Evolutionary conservation across 2,888 invertebrate genomes (phyloP).

Genomic region (Heliothis peltigera): DNA sequence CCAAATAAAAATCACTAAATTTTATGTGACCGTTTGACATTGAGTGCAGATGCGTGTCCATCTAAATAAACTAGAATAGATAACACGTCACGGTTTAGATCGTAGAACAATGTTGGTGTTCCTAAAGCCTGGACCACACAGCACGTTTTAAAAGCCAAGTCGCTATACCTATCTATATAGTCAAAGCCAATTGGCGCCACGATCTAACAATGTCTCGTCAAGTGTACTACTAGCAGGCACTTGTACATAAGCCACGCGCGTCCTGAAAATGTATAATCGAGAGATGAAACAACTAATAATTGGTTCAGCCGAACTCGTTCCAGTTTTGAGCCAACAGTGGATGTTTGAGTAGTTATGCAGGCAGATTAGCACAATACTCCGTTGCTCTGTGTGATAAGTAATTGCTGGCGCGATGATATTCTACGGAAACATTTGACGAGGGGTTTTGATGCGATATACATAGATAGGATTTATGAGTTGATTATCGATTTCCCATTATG

Average conservation of each 20-base stretch:
- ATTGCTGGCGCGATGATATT: conserved; percentile 8
- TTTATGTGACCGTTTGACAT: conserved; percentile 58
- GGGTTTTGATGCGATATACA: neutral
- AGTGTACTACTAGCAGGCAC: neutral
- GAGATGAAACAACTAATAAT: conserved; percentile 42
- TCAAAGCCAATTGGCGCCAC: neutral
- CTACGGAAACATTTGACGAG: neutral
- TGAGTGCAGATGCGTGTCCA: conserved; percentile 68
- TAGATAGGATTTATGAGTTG: neutral
- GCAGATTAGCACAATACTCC: conserved; percentile 5
- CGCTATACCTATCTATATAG: too few relatives aligned
- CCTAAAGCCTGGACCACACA: conserved; percentile 18
- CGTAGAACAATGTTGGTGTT: conserved; percentile 48
- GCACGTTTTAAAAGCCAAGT: too few relatives aligned
- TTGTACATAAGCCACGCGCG: neutral
- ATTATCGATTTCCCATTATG: too few relatives aligned
- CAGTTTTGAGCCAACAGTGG: conserved; percentile 31
- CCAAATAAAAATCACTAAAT: conserved; percentile 42
- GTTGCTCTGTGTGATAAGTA: conserved; percentile 3
- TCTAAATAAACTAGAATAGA: conserved; percentile 74
- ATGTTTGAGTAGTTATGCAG: conserved; percentile 12
- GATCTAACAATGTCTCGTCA: neutral
- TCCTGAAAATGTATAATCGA: conserved; percentile 15
- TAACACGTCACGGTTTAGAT: conserved; percentile 59
- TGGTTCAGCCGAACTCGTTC: conserved; percentile 28